Base-by-base conservation (phyloP, 2,797 vertebrate species). In the Tinamus major region DNA sequence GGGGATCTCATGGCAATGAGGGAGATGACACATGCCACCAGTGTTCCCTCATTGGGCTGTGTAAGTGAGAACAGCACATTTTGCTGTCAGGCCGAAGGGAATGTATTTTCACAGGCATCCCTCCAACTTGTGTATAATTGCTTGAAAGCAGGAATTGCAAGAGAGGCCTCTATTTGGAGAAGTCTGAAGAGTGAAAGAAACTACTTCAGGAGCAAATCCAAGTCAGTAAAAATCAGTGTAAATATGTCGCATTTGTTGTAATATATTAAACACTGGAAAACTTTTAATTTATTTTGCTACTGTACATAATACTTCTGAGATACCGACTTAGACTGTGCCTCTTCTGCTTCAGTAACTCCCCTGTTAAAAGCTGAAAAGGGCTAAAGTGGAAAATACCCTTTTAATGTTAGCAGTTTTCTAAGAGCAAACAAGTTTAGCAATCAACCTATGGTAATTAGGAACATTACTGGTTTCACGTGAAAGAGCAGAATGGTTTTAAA, bases 141-240 rank as follows among this genome's bases (percentile, higher is more conserved):
- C 95, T 92, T 86, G 33, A 80, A 92, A 96, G 94, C 94, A 93
- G 94, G 94, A 95, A 95, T n/a, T 92, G 91, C 92, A 95, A 95
- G 89, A 62, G 76, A 71, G 62, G 92, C 35, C 81, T 76, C 87
- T 15, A 6, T 84, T 91, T 90, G 83, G 87, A 95, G 89, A 69
- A 93, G 76, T 79, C 86, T 2, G 89, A 81, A 91, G 23, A 5
- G 59, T 51, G 82, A 83, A 79, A 93, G 92, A 95, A 83, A 87
- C 91, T 90, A 92, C 83, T 92, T 90, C 91, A 93, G 95, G 79
- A 94, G 83, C 2, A 3, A 84, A 89, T 92, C 86, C 74, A 63
- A 77, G 75, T 56, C 85, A 85, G 42, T 42, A 83, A 71, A 86
- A 93, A 80, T 53, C 87, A 68, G 75, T 33, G 80, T 55, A 86